These are phyloP conservation scores for Gymnothorax javanicus DNA, from an alignment of 2,797 vertebrate genomes.

Conservation along the genomic window DNA sequence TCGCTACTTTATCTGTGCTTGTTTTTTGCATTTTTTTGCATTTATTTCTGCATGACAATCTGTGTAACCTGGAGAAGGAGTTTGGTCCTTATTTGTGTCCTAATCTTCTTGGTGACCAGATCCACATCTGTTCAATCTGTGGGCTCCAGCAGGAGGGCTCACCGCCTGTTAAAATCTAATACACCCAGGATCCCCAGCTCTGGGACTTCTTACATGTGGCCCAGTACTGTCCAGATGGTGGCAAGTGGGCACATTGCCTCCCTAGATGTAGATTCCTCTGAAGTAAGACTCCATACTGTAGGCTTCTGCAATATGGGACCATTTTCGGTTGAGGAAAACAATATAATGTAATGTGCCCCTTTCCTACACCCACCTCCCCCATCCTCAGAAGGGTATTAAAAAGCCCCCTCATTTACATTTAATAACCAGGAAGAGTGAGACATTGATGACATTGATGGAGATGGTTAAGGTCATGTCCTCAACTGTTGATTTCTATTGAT, in stretches of 20 bases:
- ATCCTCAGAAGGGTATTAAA: neutral
- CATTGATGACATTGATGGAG: neutral
- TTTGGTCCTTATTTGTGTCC: neutral
- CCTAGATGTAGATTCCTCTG: conserved; percentile 28
- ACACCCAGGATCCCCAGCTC: conserved; percentile 36
- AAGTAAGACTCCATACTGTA: conserved; percentile 38
- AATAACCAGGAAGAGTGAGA: conserved; percentile 20
- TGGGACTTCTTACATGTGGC: conserved; percentile 24
- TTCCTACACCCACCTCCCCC: neutral
- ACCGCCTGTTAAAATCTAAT: conserved; percentile 48
- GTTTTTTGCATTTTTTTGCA: neutral
- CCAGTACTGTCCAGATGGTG: conserved; percentile 42
- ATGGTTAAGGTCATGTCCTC: neutral
- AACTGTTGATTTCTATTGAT: neutral
- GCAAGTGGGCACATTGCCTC: conserved; percentile 34
- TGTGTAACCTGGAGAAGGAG: neutral
- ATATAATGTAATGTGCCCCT: neutral
- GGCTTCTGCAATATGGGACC: conserved; percentile 26
- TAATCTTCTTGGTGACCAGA: conserved; percentile 22
- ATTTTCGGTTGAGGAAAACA: conserved; percentile 11
- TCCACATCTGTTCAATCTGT: conserved; percentile 36
- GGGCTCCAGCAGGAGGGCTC: conserved; percentile 34
- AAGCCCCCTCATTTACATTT: neutral
- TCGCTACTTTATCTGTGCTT: neutral
- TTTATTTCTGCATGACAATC: neutral